phyloP scores from a whole-genome alignment of 2,888 invertebrate species.

The Volucella bombylans region DNA sequence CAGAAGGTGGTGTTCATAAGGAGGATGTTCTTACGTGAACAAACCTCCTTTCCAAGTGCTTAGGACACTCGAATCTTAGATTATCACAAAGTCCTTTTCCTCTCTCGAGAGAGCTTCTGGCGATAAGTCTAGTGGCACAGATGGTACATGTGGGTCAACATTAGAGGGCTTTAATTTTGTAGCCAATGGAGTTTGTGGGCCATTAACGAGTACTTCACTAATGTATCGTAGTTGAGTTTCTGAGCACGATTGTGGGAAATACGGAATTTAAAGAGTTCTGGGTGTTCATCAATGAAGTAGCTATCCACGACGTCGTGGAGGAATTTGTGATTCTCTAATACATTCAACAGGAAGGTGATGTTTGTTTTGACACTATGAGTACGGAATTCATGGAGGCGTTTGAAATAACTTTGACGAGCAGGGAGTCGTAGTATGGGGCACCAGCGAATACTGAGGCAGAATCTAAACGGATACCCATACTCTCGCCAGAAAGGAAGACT shows the following conservation, averaged over 20 bases:
- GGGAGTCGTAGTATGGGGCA: slow-evolving; percentile 99
- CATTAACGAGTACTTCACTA: slow-evolving; percentile 97
- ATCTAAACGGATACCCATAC: slow-evolving; percentile 99
- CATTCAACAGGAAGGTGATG: slow-evolving; percentile 98
- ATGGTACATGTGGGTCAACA: slow-evolving; percentile 92
- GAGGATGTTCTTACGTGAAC: slow-evolving; percentile 92
- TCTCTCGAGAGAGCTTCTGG: slow-evolving; percentile 86
- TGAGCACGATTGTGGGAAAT: slow-evolving; percentile 97
- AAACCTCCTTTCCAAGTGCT: slow-evolving; percentile 97
- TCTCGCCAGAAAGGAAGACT: slow-evolving; percentile 98
- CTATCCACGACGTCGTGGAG: slow-evolving; percentile 96
- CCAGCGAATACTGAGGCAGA: slow-evolving; percentile 98
- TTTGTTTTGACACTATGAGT: slow-evolving; percentile 99
- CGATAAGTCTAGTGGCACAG: slow-evolving; percentile 86
- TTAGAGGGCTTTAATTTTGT: slow-evolving; percentile 93
- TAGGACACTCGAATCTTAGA: slow-evolving; percentile 93
- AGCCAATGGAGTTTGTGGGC: slow-evolving; percentile 96
- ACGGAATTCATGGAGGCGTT: slow-evolving; percentile 97
- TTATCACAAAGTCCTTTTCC: slow-evolving; percentile 92
- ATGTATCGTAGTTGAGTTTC: slow-evolving; percentile 96
- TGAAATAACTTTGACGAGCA: slow-evolving; percentile 95
- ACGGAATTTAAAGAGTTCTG: slow-evolving; percentile 95
- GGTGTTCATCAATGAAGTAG: slow-evolving; percentile 99
- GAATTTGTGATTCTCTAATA: slow-evolving; percentile 97
- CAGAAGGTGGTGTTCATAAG: slow-evolving; percentile 98